Evolutionary conservation across 2,888 invertebrate genomes (phyloP).

Genomic region (Trypoxylon attenuatum): DNA sequence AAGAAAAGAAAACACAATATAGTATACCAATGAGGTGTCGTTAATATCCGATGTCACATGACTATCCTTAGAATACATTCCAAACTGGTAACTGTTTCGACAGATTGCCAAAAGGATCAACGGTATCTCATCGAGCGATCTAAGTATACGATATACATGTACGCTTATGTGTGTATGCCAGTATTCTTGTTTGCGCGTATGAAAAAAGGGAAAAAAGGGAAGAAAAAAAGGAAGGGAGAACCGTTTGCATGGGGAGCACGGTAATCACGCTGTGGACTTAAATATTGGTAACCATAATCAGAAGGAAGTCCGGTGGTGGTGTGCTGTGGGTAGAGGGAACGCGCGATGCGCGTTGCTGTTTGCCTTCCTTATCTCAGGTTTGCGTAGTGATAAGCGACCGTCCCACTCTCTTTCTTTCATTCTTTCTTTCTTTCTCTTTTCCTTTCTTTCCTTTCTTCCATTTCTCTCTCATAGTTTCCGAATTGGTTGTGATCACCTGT

Average conservation of each 20-base stretch:
- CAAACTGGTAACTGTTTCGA: no score
- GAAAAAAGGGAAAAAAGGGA: neutral
- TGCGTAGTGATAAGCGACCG: slow-evolving; percentile 67
- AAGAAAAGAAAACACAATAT: no score
- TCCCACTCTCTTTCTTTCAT: slow-evolving; percentile 13
- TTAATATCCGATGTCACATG: no score
- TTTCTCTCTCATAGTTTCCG: no score
- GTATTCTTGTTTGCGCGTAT: neutral
- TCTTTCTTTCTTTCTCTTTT: neutral
- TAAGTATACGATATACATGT: no score
- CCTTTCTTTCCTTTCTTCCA: neutral
- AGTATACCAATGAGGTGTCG: no score
- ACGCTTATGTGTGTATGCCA: no score
- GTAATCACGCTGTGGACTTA: slow-evolving; percentile 55
- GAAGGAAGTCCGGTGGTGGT: slow-evolving; percentile 70
- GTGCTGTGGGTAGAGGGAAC: slow-evolving; percentile 58
- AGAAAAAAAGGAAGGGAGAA: slow-evolving; percentile 1
- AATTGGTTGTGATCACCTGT: no score
- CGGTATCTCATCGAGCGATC: no score
- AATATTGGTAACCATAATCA: slow-evolving; percentile 69
- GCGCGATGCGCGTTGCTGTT: slow-evolving; percentile 67
- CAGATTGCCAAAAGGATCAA: no score
- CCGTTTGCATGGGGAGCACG: slow-evolving; percentile 22
- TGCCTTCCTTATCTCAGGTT: slow-evolving; percentile 72
- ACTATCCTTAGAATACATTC: no score